Evolutionary conservation across 1,140 invertebrate genomes (phyloP).

Genomic region (Lucilia sericata): DNA sequence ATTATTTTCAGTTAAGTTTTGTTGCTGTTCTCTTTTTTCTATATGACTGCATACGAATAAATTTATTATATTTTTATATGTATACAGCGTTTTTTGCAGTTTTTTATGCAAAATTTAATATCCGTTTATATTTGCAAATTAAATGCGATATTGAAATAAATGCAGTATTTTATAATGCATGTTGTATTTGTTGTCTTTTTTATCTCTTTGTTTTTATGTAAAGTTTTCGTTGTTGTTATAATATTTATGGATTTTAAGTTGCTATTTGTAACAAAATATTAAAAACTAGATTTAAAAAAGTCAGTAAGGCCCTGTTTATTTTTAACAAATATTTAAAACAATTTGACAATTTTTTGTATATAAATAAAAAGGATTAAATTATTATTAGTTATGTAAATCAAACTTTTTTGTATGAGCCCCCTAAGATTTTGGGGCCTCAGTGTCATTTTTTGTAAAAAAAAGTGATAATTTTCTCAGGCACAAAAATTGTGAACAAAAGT

Average conservation of each 20-base stretch:
- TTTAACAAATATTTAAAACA: no score
- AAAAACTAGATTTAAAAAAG: neutral
- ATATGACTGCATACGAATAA: neutral
- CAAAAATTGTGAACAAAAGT: no score
- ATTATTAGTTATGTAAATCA: no score
- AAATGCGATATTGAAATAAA: neutral
- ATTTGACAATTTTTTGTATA: no score
- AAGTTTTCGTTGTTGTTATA: neutral
- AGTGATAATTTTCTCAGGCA: no score
- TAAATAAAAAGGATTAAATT: no score
- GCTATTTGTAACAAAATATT: neutral
- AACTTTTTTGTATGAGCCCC: no score
- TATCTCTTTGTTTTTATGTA: neutral
- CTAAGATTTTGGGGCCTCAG: no score
- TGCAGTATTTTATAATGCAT: neutral
- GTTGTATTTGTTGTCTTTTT: no score
- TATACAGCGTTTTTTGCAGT: neutral
- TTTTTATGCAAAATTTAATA: slow-evolving; percentile 3
- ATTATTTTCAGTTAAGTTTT: slow-evolving; percentile 1
- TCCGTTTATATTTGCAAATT: slow-evolving; percentile 1
- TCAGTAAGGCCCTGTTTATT: no score
- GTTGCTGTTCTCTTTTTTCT: neutral
- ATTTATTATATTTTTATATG: neutral
- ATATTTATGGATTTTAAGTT: neutral
- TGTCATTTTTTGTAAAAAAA: no score